Conservation (phyloP, 2,797 vertebrate species). For the Platalea minor region DNA sequence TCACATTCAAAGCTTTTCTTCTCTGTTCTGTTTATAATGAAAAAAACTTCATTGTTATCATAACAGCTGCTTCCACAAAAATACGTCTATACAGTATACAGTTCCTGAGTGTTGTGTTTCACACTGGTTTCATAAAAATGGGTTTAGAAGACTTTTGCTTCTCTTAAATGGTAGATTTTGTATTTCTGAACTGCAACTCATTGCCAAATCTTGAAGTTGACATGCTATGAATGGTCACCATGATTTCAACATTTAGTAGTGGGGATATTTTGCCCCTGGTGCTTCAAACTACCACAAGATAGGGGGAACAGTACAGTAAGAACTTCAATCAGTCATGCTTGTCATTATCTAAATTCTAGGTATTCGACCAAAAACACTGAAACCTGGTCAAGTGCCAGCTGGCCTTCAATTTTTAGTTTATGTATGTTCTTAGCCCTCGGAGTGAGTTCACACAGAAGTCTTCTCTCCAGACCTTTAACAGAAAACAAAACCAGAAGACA, state of each 20-base stretch:
- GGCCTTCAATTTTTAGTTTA: neutral
- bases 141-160: neutral
- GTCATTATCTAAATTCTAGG: neutral
- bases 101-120: neutral
- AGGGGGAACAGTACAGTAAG: neutral
- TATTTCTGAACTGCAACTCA: neutral
- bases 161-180: neutral
- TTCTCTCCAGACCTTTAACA: neutral
- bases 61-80: neutral
- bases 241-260: neutral
- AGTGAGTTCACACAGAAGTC: neutral
- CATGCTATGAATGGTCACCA: neutral
- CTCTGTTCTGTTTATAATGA: neutral
- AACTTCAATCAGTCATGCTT: neutral
- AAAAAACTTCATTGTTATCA: neutral
- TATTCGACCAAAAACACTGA: neutral
- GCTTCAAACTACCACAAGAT: neutral
- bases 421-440: neutral
- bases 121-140: neutral
- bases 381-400: neutral
- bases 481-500: neutral
- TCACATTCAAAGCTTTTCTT: neutral
- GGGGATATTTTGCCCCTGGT: neutral
- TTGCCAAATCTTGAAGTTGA: neutral
- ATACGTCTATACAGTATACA: fast-evolving